phyloP scores from a whole-genome alignment of 2,797 vertebrate genomes.

The Anguilla marmorata region DNA sequence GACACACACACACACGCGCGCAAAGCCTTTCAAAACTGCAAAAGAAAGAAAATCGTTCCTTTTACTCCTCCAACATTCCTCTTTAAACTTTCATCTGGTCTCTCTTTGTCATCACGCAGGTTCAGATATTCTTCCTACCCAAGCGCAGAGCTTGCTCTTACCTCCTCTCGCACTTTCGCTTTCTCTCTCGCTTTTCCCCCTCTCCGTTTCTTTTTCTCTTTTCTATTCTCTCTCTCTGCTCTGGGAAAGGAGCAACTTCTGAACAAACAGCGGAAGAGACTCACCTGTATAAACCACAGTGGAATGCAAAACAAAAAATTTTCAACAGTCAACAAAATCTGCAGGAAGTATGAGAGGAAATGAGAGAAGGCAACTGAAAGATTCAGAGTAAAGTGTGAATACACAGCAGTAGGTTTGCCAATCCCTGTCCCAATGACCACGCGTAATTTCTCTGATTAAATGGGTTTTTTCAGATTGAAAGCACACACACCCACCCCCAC shows the following conservation, averaged over 20 bases:
- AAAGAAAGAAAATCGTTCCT: slow-evolving; percentile 75
- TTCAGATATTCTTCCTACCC: background rate
- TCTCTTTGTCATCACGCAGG: slow-evolving; percentile 56
- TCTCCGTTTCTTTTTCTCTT: background rate
- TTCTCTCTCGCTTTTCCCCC: background rate
- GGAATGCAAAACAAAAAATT: background rate
- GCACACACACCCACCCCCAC: background rate
- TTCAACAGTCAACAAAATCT: background rate
- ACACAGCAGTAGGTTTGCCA: background rate
- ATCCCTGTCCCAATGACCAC: background rate
- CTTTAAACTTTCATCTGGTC: slow-evolving; percentile 70
- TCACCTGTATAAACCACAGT: background rate
- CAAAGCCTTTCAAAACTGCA: slow-evolving; percentile 70
- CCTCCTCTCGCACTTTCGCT: background rate
- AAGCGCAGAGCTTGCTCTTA: background rate
- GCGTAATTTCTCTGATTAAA: background rate
- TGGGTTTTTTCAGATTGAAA: background rate
- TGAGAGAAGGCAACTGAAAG: background rate
- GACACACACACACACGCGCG: background rate
- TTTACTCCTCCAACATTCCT: slow-evolving; percentile 74
- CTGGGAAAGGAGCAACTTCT: slow-evolving; percentile 56
- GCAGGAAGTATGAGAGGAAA: background rate
- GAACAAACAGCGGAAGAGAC: background rate
- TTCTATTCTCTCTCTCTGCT: background rate
- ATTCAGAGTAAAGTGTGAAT: background rate